phyloP scores from a whole-genome alignment of 2,113 vertebrate genomes.

The Labrus mixtus region DNA sequence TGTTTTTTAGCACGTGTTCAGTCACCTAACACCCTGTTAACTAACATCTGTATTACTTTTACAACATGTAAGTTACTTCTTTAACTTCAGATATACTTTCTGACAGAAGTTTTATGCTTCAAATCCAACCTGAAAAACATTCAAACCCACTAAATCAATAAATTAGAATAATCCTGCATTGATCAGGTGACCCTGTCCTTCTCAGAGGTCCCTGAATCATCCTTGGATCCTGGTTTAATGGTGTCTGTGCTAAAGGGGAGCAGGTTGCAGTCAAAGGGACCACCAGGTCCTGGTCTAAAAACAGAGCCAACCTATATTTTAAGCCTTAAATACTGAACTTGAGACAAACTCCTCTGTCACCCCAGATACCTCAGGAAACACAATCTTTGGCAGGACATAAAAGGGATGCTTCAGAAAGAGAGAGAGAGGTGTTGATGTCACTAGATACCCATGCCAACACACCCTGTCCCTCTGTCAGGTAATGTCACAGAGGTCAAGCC shows the following conservation, averaged over 20 bases:
- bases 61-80: too few relatives aligned
- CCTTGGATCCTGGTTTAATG: not conserved
- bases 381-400: slow-evolving; percentile 34
- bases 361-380: slow-evolving; percentile 50
- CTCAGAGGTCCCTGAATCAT: not conserved
- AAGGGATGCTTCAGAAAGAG: not conserved
- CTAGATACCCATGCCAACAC: slow-evolving; percentile 21
- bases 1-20: too few relatives aligned
- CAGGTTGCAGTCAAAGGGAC: not conserved
- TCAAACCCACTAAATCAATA: not conserved
- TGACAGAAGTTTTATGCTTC: too few relatives aligned
- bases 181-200: not conserved
- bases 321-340: slow-evolving; percentile 45
- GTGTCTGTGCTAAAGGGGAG: not conserved
- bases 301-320: slow-evolving; percentile 40
- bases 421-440: slow-evolving; percentile 19
- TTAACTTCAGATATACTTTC: too few relatives aligned
- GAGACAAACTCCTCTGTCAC: slow-evolving; percentile 21
- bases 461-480: slow-evolving; percentile 17
- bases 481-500: slow-evolving; percentile 16
- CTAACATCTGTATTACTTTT: too few relatives aligned
- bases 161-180: not conserved
- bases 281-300: slow-evolving; percentile 34
- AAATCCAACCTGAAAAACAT: not conserved
- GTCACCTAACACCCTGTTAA: too few relatives aligned